Conservation (phyloP, 1,140 invertebrate species). For the Calliphora vicina region DNA sequence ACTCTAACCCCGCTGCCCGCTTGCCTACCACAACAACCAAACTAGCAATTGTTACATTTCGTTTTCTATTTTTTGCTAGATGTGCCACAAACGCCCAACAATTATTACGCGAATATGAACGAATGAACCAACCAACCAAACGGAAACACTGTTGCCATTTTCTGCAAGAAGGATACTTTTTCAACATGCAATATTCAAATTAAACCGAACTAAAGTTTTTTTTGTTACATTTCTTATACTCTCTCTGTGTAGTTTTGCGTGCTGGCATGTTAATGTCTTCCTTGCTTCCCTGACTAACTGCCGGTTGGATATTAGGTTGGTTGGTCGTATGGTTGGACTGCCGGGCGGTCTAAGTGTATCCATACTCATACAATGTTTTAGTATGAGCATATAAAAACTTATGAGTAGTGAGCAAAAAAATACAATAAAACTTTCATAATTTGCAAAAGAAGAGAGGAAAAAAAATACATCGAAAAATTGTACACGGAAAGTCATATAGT, state of each 20-base stretch:
- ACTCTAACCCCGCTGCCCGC: too few relatives aligned
- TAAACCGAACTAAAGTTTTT: constrained; percentile 24
- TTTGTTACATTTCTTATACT: neutral
- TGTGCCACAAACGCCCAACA: constrained; percentile 18
- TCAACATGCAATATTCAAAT: constrained; percentile 33
- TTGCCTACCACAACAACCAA: neutral
- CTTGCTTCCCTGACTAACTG: neutral
- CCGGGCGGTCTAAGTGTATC: too few relatives aligned
- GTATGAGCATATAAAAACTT: neutral
- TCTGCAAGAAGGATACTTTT: constrained; percentile 10
- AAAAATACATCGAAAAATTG: neutral
- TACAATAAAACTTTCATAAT: constrained; percentile 11
- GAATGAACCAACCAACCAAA: neutral
- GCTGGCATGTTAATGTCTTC: constrained; percentile 27
- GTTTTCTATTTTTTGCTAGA: neutral
- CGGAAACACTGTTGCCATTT: constrained; percentile 21
- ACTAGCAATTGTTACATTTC: neutral
- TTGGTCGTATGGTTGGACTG: too few relatives aligned
- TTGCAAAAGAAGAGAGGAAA: neutral
- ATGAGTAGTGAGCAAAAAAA: neutral
- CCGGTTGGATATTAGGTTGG: neutral
- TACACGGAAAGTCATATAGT: neutral
- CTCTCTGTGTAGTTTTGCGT: constrained; percentile 20
- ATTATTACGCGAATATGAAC: constrained; percentile 4
- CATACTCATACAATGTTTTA: too few relatives aligned